These are phyloP conservation scores for Hydraecia micacea DNA, from an alignment of 2,888 invertebrate genomes.

Conservation along the genomic window DNA sequence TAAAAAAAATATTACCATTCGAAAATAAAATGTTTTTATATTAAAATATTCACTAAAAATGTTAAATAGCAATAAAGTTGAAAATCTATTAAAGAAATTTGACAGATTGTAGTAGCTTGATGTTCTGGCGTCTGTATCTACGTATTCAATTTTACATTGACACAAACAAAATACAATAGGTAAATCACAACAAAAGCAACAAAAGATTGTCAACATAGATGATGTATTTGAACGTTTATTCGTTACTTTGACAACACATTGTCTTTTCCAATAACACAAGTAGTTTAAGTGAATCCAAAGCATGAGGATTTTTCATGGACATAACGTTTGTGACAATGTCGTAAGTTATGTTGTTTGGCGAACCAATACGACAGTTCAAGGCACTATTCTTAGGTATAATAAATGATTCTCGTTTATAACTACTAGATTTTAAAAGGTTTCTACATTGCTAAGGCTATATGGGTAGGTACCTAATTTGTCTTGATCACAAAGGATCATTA, in stretches of 20 bases:
- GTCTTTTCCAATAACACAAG: conserved; percentile 4
- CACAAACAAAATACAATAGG: conserved; percentile 7
- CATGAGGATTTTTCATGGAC: not conserved
- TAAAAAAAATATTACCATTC: no score
- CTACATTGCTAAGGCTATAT: not conserved
- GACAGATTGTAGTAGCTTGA: no score
- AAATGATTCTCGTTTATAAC: not conserved
- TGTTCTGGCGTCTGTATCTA: no score
- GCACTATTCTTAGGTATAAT: not conserved
- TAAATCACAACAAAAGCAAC: not conserved
- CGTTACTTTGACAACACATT: conserved; percentile 10
- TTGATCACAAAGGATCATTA: conserved; percentile 3
- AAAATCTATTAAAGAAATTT: no score
- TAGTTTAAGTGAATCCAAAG: not conserved
- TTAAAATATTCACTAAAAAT: no score
- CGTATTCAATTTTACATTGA: conserved; percentile 5
- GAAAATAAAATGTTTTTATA: no score
- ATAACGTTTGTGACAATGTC: not conserved
- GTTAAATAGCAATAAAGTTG: no score
- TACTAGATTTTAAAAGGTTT: not conserved
- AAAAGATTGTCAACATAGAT: not conserved
- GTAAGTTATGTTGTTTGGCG: not conserved
- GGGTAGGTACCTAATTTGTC: not conserved
- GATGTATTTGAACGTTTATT: conserved; percentile 14
- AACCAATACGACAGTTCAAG: not conserved